Base-by-base conservation (phyloP, 1,140 invertebrate genomes). In the Thrips palmi region DNA sequence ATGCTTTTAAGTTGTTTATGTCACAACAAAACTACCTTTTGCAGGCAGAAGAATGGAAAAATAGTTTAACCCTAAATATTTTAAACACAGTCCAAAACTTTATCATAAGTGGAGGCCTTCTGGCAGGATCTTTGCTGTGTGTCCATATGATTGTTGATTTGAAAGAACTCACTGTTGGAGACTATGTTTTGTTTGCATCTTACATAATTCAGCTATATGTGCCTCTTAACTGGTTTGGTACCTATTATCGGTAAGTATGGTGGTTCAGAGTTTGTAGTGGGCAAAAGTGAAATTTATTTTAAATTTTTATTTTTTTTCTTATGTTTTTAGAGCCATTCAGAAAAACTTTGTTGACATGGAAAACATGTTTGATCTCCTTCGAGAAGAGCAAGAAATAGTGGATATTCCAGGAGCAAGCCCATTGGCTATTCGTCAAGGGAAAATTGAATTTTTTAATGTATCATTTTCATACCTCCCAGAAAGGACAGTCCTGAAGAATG, bases 271-370 rank as follows among this genome's bases (percentile, higher is more conserved):
- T 5, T 12, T 35, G 17, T 35, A 25, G 25, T 12, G 15, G 6
- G 10, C 6, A 8, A 33, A 18, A 14, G 12, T 12, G 31, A 14
- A 12, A 33, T 12, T 14, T 8, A 6, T 14, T 18, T 12, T 18
- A 42, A 34, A 14, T 5, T 5, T 19, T 17, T 7, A 10, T 34
- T 15, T 17, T 19, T 34, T 34, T 4, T 34, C 6, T 19, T 14
- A 32, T 42, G 41, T 45, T 52, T 55, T 36, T 51, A 89, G 88
- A 53, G 80, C 85, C 32, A 93, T 97, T 43, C 92, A 97, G 52
- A 87, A 88, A 55, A 87, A 91, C 53, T 97, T 98, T 53, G 75
- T 97, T 18, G 93, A 97, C 49, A 97, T 97, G 93, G 93, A 97
- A 63, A 97, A 97, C 55, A 97, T 98, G 92, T 91, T 97, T 60